Evolutionary conservation across 35 echinoderm and acorn worm genomes (phyloP), one percentile per base, ranked within the genome.

Genomic region (Lytechinus variegatus): DNA sequence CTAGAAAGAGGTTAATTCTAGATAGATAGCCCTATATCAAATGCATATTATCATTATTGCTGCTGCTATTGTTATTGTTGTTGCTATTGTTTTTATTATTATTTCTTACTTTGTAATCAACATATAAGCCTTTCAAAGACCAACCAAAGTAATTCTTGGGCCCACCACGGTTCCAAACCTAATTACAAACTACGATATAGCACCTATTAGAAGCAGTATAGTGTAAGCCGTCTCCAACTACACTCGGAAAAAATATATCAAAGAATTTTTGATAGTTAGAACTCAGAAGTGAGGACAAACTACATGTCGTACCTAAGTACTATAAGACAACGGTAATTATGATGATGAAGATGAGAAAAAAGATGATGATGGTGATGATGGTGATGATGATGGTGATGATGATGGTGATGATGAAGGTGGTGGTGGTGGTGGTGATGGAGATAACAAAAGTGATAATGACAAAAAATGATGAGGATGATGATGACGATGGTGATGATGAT

Each of bases 131-230:
- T 4, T 79, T 21, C 19, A 16, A 79, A 79, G 19, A 79, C 66
- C 66, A 79, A n/a, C 14, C 66, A 79, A 79, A 79, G 16, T n/a
- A 8, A 24, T 4, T 1, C 19, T 79, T 79, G 19, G 66, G 19
- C 19, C 66, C 66, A 79, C 19, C 12, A 24, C n/a, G 19, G 66
- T 79, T n/a, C 14, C 66, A n/a, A 24, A 24, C n/a, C 66, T 79
- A 79, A 79, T 79, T 79, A 79, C 66, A 19, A 16, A 79, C 66
- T 71, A 89, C 87, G 9, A 55, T 55, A 93, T 93, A 93, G 92
- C 92, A 93, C 92, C 92, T 93, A 93, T 54, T 27, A 93, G 92
- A 93, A 93, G 92, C 92, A 93, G 92, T 93, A 93, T 93, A 93
- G 92, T 57, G 92, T 93, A 93, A 56, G 28, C 12, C 27, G 54